These are phyloP conservation scores for Labeo catla DNA, from an alignment of 2,113 vertebrate genomes.

Conservation along the genomic window DNA sequence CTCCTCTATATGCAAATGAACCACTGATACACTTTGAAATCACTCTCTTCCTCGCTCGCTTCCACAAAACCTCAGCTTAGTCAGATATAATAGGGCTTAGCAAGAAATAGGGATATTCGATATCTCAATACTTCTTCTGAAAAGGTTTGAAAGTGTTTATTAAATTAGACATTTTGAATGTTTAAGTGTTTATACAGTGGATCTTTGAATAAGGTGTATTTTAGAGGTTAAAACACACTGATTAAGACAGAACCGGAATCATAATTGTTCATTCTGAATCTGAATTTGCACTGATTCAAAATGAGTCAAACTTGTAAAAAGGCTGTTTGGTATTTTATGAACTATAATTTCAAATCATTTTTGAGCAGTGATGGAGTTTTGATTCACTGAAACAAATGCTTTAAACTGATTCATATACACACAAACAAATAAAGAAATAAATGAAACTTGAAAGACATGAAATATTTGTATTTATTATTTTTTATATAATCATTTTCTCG, in stretches of 20 bases:
- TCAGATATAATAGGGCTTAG: slow-evolving; percentile 5
- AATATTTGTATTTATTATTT: no score
- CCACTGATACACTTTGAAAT: neutral
- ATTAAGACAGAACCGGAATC: no score
- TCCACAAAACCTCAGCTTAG: slow-evolving; percentile 14
- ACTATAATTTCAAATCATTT: neutral
- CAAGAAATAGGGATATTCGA: neutral
- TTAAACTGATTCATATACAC: neutral
- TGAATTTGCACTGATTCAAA: neutral
- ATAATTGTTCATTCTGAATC: neutral
- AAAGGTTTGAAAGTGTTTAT: neutral
- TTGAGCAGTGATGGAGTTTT: neutral
- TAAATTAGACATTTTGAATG: neutral
- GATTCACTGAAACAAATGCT: neutral
- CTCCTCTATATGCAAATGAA: slow-evolving; percentile 45
- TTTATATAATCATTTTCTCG: no score
- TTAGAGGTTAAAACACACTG: neutral
- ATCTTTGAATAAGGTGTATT: neutral
- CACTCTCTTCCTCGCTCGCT: neutral
- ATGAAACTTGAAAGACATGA: no score
- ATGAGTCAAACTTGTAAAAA: neutral
- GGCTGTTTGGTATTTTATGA: neutral
- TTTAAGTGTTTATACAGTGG: neutral
- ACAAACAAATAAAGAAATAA: no score
- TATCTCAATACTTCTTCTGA: neutral